phyloP scores from a whole-genome alignment of 2,888 invertebrate species.

The Steinernema hermaphroditum region DNA sequence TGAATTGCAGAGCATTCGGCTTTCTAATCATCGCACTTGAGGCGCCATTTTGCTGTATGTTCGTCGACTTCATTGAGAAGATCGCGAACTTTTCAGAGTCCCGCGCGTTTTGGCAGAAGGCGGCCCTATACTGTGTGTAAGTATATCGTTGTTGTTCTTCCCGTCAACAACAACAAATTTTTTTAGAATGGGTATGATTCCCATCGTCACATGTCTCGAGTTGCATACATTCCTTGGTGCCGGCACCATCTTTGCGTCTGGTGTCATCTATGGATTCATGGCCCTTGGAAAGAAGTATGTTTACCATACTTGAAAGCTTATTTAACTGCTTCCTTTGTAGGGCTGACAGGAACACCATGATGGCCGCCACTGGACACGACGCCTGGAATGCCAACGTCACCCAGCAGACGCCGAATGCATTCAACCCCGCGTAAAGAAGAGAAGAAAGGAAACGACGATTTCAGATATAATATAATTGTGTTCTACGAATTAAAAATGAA shows the following conservation, averaged over 20 bases:
- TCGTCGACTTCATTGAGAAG: constrained; percentile 88
- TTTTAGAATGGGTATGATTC: constrained; percentile 78
- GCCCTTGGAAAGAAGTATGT: constrained; percentile 89
- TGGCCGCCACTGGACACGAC: constrained; percentile 52
- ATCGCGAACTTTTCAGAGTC: constrained; percentile 75
- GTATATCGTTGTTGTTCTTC: constrained; percentile 40
- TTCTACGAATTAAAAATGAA: too few relatives aligned
- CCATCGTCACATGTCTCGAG: constrained; percentile 79
- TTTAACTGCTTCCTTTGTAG: constrained; percentile 39
- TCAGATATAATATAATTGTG: too few relatives aligned
- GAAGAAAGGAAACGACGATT: background rate
- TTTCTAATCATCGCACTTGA: constrained; percentile 85
- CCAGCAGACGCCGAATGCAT: background rate
- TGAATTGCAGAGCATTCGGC: constrained; percentile 74
- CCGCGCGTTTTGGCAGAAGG: constrained; percentile 63
- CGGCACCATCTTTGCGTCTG: constrained; percentile 84
- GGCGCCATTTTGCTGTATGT: constrained; percentile 95
- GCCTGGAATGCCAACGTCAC: constrained; percentile 62
- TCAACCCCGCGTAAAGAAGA: background rate
- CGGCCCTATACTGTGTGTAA: constrained; percentile 58
- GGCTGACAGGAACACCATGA: constrained; percentile 64
- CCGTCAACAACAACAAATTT: background rate
- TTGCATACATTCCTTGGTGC: constrained; percentile 82
- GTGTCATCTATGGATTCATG: constrained; percentile 89
- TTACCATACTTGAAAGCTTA: constrained; percentile 20